Evolutionary conservation across 2,113 vertebrate species (phyloP), one percentile per base, ranked within the genome.

Genomic region (Gadus chalcogrammus): DNA sequence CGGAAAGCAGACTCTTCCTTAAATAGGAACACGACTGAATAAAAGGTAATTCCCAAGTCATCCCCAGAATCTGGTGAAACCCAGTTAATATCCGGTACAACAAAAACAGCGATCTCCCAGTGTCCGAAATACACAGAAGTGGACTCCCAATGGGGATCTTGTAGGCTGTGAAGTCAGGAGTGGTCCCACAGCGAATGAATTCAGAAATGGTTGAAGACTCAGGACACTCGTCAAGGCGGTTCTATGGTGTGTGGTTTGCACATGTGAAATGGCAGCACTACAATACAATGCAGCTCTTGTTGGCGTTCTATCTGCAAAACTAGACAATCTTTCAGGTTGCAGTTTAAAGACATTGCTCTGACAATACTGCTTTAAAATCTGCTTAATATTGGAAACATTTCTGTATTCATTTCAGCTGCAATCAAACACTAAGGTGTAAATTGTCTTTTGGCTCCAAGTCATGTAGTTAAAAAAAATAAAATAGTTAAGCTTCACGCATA

Each of bases 371-470:
- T 48, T 48, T 48, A 48, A 48, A 48, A 48, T 48, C 42, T 48
- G 42, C 42, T 9, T 48, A 12, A 48, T 48, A 48, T 7, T 48
- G 42, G 42, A 48, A 13, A 48, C 8, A 48, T 13, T 48, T 8
- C 42, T 9, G 42, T 48, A 12, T 48, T 13, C 7, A 48, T 48
- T 48, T 13, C 42, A 48, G 42, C 42, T 48, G 42, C 42, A 48
- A 9, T 48, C 42, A 48, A 71, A 84, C 75, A 84, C 81, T 84
- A 85, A 56, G 77, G 76, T 77, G 82, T 79, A 71, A 82, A 82
- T 79, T 61, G 68, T 77, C 24, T 72, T 65, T 77, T 64, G 74
- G 82, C 82, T 62, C 60, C 64, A 80, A 70, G 69, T 77, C 72
- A 75, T 78, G 70, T 58, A 69, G 77, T 65, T 74, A 61, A 67